These are phyloP conservation scores for Cryptoblepharus egeriae DNA, from an alignment of 2,797 vertebrate genomes.

Conservation along the genomic window DNA sequence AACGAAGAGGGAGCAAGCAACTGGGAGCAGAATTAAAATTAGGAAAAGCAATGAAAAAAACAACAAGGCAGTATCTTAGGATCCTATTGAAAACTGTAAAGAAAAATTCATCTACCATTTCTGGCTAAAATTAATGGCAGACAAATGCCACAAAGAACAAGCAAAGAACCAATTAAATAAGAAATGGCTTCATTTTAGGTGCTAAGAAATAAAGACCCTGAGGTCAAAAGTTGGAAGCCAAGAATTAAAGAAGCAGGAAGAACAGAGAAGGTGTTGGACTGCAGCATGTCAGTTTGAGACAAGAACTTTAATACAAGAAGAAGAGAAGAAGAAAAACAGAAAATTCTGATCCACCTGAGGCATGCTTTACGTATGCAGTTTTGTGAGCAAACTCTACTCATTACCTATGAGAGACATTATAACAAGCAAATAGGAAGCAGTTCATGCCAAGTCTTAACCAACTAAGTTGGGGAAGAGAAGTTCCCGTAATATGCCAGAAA, in stretches of 20 bases:
- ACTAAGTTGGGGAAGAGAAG: not conserved
- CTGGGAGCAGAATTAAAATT: not conserved
- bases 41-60: slow-evolving; percentile 3
- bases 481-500: not conserved
- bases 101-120: slow-evolving; percentile 18
- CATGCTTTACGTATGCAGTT: not conserved
- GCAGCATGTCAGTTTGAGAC: slow-evolving; percentile 45
- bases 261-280: slow-evolving; percentile 1
- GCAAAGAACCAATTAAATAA: slow-evolving; percentile 23
- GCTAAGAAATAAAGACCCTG: slow-evolving; percentile 25
- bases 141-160: not conserved
- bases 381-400: not conserved
- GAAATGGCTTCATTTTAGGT: slow-evolving; percentile 41
- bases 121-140: not conserved
- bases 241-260: slow-evolving; percentile 39
- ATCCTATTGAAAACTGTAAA: not conserved
- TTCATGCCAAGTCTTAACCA: slow-evolving; percentile 9
- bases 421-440: slow-evolving; percentile 6
- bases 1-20: slow-evolving; percentile 27
- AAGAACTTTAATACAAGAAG: slow-evolving; percentile 17
- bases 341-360: slow-evolving; percentile 5
- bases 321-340: slow-evolving; percentile 9
- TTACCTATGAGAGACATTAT: not conserved
- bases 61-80: slow-evolving; percentile 12
- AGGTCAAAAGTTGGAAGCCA: slow-evolving; percentile 39